A percentile compares a stretch with the other conserved stretches of the same genome.
Evolutionary conservation across 2,113 vertebrate genomes (phyloP).

Genomic region (Arothron firmamentum): DNA sequence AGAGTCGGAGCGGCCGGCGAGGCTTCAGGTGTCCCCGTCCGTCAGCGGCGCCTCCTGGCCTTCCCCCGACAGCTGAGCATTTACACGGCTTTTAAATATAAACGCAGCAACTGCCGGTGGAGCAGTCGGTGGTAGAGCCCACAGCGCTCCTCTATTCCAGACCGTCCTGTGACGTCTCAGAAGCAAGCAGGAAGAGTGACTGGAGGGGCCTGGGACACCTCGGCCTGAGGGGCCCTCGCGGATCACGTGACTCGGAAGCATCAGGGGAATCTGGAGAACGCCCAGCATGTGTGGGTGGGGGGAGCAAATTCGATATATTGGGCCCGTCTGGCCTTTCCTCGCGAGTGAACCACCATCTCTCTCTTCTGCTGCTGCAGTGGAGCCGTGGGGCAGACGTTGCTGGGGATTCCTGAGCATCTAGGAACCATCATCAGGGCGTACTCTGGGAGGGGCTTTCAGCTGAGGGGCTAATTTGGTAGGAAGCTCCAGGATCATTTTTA

Average conservation of each 20-base stretch:
- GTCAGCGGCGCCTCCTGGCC: constrained; percentile 55
- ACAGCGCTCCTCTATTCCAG: not conserved
- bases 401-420: constrained; percentile 27
- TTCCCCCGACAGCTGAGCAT: constrained; percentile 79
- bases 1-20: constrained; percentile 10
- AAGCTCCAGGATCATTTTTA: not conserved
- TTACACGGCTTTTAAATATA: constrained; percentile 71
- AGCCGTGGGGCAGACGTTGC: constrained; percentile 5
- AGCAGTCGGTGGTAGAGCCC: constrained; percentile 24
- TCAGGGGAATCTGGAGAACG: constrained; percentile 9
- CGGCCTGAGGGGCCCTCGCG: not conserved
- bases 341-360: too few species aligned
- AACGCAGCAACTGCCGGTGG: constrained; percentile 26
- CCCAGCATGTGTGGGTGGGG: constrained; percentile 14
- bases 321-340: constrained; percentile 33
- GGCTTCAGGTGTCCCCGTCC: constrained; percentile 70
- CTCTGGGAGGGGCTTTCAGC: constrained; percentile 4
- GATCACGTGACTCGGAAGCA: not conserved
- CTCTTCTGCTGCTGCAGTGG: constrained; percentile 22
- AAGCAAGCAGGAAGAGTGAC: too few species aligned
- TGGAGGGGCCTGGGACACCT: not conserved
- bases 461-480: constrained; percentile 11
- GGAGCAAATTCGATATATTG: constrained; percentile 28
- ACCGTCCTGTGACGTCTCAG: not conserved
- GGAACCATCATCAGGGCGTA: constrained; percentile 6